phyloP scores from a whole-genome alignment of 1,140 invertebrate genomes.

The Procambarus virginalis region DNA sequence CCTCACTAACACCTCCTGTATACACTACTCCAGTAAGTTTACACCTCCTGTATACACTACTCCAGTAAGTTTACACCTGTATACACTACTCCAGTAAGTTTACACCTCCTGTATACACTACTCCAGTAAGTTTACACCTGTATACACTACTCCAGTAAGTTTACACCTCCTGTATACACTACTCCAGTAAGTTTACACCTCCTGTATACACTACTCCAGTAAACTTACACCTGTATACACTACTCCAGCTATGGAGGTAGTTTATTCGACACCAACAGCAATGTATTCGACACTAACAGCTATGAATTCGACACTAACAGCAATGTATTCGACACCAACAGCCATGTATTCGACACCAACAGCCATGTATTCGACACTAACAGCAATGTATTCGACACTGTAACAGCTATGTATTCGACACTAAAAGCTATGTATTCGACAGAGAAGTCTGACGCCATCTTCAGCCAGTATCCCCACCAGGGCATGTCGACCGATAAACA shows the following conservation, averaged over 20 bases:
- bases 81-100: constrained; percentile 61
- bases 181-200: constrained; percentile 43
- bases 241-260: constrained; percentile 8
- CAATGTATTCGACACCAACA: too few species aligned
- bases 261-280: too few species aligned
- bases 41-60: neutral
- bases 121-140: neutral
- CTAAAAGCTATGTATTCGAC: neutral
- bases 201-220: neutral
- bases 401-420: neutral
- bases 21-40: constrained; percentile 62
- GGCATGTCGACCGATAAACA: constrained; percentile 27
- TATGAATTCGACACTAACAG: too few species aligned
- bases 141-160: too few species aligned
- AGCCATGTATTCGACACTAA: too few species aligned
- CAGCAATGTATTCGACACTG: too few species aligned
- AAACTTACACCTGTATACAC: neutral
- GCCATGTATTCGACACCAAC: too few species aligned
- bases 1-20: constrained; percentile 24
- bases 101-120: constrained; percentile 21
- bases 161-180: constrained; percentile 9
- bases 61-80: neutral
- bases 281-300: too few species aligned
- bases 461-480: constrained; percentile 35
- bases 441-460: constrained; percentile 41